Evolutionary conservation across 2,888 invertebrate genomes (phyloP).

Genomic region (Lomographa bimaculata): DNA sequence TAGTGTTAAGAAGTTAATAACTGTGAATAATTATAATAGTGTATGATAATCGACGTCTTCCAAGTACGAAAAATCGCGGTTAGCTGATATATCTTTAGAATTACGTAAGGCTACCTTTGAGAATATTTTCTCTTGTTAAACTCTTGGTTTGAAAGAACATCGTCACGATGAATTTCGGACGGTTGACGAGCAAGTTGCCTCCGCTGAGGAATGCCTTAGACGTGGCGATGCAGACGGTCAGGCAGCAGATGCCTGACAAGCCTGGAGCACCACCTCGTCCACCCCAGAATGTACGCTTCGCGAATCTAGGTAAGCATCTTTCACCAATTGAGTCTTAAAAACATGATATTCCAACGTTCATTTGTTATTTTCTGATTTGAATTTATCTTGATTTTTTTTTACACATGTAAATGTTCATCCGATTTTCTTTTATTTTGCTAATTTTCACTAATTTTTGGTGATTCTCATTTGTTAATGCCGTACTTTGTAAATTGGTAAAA

Average conservation of each 20-base stretch:
- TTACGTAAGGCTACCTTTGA: constrained; percentile 24
- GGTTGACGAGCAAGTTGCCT: constrained; percentile 84
- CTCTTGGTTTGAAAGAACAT: too few species aligned
- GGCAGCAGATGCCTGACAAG: constrained; percentile 90
- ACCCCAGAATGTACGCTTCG: constrained; percentile 81
- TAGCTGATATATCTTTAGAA: constrained; percentile 16
- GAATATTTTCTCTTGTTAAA: too few species aligned
- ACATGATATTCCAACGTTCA: too few species aligned
- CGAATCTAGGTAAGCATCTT: constrained; percentile 75
- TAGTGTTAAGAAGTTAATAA: constrained; percentile 40
- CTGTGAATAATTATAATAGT: constrained; percentile 28
- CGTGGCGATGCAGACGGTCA: constrained; percentile 92
- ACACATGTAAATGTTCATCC: too few species aligned
- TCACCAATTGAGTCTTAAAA: too few species aligned
- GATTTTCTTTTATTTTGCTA: too few species aligned
- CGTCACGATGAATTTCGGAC: constrained; percentile 78
- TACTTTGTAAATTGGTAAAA: too few species aligned
- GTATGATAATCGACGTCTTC: constrained; percentile 45
- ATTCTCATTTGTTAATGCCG: too few species aligned
- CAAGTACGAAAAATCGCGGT: constrained; percentile 36
- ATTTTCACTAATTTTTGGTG: too few species aligned
- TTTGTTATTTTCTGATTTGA: too few species aligned
- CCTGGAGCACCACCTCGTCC: constrained; percentile 74
- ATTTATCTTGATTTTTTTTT: too few species aligned
- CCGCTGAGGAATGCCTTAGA: constrained; percentile 90